Evolutionary conservation across 2,797 vertebrate genomes (phyloP), one percentile per base, ranked within the genome.

Genomic region (Epinephelus malabaricus): DNA sequence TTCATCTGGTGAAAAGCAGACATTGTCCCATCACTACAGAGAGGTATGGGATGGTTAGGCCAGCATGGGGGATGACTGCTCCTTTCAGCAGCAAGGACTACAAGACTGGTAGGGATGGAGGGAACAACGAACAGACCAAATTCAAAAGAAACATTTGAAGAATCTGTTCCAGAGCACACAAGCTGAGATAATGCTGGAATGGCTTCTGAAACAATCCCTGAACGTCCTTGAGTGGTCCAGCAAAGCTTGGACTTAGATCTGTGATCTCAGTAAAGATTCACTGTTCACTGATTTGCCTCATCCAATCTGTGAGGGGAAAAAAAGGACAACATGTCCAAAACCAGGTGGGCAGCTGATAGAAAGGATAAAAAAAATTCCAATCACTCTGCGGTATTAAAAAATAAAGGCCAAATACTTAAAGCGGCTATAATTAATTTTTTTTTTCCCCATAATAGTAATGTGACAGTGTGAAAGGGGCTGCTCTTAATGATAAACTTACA

Each of bases 201-300:
- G 40, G 38, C 58, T 79, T 88, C 49, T 1, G n/a, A 43, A 63
- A 64, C 60, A 59, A 76, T 73, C 65, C 51, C 69, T 53, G 11
- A 79, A 59, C 1, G 21, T 82, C 59, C 46, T 78, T 40, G 38
- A 69, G 53, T 40, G 21, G 34, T 49, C 47, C 46, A 60, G 74
- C 78, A 75, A 82, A 82, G 59, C 62, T 50, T 69, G 49, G 83
- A 83, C 55, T 74, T 67, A 68, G 67, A 84, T 77, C 66, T 81
- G 55, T 78, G 81, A 77, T 75, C 63, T 54, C 23, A 59, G 40
- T 18, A 25, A 76, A 73, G 66, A 79, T 84, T 43, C 69, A 83
- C 61, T 76, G 76, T 73, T 79, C 38, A 77, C 34, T 40, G 70
- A 67, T 67, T 82, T 38, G 47, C 19, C 25, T 82, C 49, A 65